Evolutionary conservation across 2,797 vertebrate species (phyloP).

Genomic region (Pangasius djambal): DNA sequence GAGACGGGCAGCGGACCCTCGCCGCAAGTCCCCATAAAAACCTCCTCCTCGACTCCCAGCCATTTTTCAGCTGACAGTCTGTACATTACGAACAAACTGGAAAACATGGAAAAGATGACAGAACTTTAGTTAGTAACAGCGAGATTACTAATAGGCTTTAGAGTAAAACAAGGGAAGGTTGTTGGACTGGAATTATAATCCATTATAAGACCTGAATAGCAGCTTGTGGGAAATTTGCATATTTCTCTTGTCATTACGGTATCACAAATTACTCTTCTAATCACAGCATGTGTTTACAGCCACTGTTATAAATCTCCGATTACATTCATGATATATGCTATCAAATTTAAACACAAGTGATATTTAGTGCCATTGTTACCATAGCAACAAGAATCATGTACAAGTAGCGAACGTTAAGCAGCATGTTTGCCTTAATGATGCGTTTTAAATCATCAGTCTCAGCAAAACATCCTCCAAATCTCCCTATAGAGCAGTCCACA

Average conservation of each 20-base stretch:
- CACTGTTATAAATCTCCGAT: neutral
- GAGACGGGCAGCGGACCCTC: neutral
- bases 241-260: neutral
- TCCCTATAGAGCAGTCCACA: neutral
- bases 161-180: neutral
- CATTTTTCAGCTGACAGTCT: neutral
- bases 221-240: neutral
- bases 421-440: no score
- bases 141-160: neutral
- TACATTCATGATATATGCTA: neutral
- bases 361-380: neutral
- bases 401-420: neutral
- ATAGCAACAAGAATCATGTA: neutral
- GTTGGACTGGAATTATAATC: conserved; percentile 1
- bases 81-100: neutral
- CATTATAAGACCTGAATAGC: neutral
- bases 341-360: neutral
- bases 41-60: neutral
- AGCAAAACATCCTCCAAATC: neutral
- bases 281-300: neutral
- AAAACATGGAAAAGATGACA: neutral
- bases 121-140: neutral
- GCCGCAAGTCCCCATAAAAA: neutral
- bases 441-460: neutral
- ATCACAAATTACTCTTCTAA: neutral